Conservation (phyloP, 2,113 vertebrate genomes). For the Merops nubicus region DNA sequence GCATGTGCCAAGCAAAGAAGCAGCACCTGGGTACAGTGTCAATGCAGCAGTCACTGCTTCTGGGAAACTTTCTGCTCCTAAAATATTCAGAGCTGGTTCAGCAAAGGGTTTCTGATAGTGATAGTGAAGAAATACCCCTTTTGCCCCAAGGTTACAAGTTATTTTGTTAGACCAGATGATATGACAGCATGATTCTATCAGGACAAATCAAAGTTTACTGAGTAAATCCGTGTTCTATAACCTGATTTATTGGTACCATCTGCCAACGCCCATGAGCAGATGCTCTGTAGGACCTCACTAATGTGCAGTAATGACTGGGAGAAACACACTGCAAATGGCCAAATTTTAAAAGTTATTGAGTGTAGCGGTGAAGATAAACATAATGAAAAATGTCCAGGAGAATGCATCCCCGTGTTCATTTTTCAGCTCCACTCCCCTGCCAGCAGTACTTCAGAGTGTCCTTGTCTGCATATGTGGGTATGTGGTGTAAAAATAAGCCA, state of each 20-base stretch:
- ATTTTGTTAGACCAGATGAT: slow-evolving; percentile 47
- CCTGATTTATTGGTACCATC: slow-evolving; percentile 66
- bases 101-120: not conserved
- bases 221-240: slow-evolving; percentile 57
- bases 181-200: slow-evolving; percentile 51
- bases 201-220: slow-evolving; percentile 64
- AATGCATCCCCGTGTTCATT: not conserved
- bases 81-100: not conserved
- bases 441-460: not conserved
- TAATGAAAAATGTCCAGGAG: not conserved
- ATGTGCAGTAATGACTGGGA: slow-evolving; percentile 28
- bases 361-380: not conserved
- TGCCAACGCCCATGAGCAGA: slow-evolving; percentile 60
- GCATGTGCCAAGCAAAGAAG: not conserved
- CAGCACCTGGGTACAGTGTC: not conserved
- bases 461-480: not conserved
- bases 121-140: not conserved
- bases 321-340: slow-evolving; percentile 8
- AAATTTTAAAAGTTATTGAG: slow-evolving; percentile 1
- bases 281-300: slow-evolving; percentile 43
- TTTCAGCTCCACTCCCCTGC: not conserved
- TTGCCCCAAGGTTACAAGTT: slow-evolving; percentile 20
- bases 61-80: not conserved
- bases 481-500: slow-evolving; percentile 6
- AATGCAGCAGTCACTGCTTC: not conserved